These are phyloP conservation scores for Anthrax anthrax DNA, from an alignment of 2,888 invertebrate species.

Conservation along the genomic window DNA sequence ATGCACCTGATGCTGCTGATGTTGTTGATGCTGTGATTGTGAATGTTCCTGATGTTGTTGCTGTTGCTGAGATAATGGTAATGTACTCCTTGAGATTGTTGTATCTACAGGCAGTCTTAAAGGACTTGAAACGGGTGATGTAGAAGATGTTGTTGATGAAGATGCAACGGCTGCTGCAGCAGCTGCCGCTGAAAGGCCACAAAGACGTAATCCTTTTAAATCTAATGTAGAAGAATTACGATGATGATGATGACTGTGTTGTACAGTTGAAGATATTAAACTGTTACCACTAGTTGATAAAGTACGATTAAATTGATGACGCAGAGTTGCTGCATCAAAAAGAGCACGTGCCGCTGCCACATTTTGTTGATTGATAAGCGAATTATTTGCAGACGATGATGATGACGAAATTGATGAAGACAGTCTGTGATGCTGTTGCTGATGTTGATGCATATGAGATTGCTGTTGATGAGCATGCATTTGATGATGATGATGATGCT, in stretches of 20 bases:
- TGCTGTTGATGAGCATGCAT: background rate
- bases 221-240: constrained; percentile 15
- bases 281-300: constrained; percentile 9
- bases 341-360: constrained; percentile 6
- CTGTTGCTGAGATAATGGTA: constrained; percentile 10
- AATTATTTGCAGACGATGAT: constrained; percentile 1
- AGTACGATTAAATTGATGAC: constrained; percentile 9
- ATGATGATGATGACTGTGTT: constrained; percentile 8
- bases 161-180: constrained; percentile 11
- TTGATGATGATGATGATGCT: constrained; percentile 2
- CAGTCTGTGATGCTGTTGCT: constrained; percentile 8
- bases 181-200: constrained; percentile 15
- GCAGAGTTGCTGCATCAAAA: constrained; percentile 10
- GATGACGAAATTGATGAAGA: constrained; percentile 1
- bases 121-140: constrained; percentile 17
- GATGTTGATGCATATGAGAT: constrained; percentile 5
- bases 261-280: constrained; percentile 9
- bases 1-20: constrained; percentile 9
- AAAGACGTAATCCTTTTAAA: constrained; percentile 15
- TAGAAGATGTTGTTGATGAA: constrained; percentile 16
- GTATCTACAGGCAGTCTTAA: constrained; percentile 18
- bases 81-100: constrained; percentile 18
- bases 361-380: constrained; percentile 5
- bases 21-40: constrained; percentile 9
- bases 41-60: constrained; percentile 7